These are phyloP conservation scores for Mus musculus DNA, from an alignment of 2,113 vertebrate species.

Conservation along the genomic window DNA sequence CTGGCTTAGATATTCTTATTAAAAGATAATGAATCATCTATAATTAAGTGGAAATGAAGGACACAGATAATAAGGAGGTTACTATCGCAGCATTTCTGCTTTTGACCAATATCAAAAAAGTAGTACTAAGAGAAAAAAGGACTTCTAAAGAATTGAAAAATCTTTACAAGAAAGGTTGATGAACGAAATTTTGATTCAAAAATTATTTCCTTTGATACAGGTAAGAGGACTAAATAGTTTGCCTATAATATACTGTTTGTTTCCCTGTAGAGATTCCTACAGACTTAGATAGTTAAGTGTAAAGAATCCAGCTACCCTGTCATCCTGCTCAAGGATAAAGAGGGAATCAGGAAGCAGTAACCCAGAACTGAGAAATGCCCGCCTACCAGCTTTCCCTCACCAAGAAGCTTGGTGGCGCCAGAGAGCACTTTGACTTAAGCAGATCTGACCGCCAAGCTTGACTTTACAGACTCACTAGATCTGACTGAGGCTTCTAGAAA, in stretches of 20 bases:
- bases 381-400: not conserved
- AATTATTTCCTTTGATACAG: not conserved
- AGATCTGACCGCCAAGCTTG: not conserved
- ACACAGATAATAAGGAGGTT: constrained; percentile 34
- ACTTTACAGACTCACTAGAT: not conserved
- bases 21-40: not conserved
- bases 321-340: not conserved
- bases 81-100: constrained; percentile 3
- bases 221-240: not conserved
- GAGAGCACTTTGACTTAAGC: constrained; percentile 32
- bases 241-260: not conserved
- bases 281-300: not conserved
- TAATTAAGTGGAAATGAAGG: not conserved
- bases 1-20: not conserved
- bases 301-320: not conserved
- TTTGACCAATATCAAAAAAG: not conserved
- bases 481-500: not conserved
- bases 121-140: not conserved
- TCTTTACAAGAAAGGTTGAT: not conserved
- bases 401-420: not conserved
- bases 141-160: not conserved
- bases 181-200: not conserved
- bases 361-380: not conserved
- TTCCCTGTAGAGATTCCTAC: not conserved
- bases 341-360: not conserved